Percentiles rank a stretch among this genome's conserved stretches.
Evolutionary conservation across 2,888 invertebrate species (phyloP).

Genomic region (Pycnomerus fuliginosus): DNA sequence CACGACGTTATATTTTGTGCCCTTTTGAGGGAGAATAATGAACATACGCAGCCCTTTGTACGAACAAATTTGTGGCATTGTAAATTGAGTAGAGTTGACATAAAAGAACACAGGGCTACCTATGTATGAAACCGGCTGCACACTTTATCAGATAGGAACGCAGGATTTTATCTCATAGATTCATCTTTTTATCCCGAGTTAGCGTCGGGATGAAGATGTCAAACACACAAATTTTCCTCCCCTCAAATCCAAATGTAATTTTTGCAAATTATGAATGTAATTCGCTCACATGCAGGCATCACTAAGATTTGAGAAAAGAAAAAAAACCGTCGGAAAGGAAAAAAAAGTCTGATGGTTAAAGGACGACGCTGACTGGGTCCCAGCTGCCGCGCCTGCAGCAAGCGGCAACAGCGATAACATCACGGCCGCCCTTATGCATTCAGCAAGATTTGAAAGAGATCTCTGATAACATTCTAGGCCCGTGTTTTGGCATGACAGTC

Average conservation of each 20-base stretch:
- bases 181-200: conserved; percentile 50
- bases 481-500: conserved; percentile 57
- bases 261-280: background rate
- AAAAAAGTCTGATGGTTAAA: background rate
- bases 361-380: conserved; percentile 29
- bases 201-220: conserved; percentile 51
- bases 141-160: conserved; percentile 44
- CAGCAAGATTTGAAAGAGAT: conserved; percentile 57
- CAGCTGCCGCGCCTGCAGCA: conserved; percentile 52
- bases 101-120: conserved; percentile 36
- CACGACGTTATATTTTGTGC: too few relatives aligned
- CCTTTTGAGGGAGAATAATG: conserved; percentile 28
- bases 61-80: conserved; percentile 43
- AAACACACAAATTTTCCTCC: conserved; percentile 49
- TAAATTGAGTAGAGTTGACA: conserved; percentile 37
- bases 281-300: background rate
- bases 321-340: conserved; percentile 7
- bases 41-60: conserved; percentile 35
- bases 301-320: conserved; percentile 6
- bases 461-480: conserved; percentile 54
- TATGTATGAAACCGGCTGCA: conserved; percentile 39
- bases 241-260: conserved; percentile 1
- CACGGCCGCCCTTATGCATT: conserved; percentile 55
- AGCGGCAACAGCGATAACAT: conserved; percentile 47
- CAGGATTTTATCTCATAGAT: conserved; percentile 46